Evolutionary conservation across 2,797 vertebrate species (phyloP).

Genomic region (Anolis apletophallus): DNA sequence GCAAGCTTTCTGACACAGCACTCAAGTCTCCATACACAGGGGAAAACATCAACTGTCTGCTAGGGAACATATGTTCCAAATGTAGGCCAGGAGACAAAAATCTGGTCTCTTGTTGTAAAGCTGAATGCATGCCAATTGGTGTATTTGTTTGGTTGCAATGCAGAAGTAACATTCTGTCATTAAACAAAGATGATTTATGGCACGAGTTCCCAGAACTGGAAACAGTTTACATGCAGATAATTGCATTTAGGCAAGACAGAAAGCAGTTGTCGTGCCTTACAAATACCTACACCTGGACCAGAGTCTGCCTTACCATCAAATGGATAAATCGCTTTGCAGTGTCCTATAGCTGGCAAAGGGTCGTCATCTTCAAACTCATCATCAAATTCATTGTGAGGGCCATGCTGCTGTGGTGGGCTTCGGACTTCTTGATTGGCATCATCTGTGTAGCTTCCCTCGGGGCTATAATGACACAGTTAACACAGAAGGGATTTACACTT

Average conservation of each 20-base stretch:
- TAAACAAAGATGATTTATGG: slow-evolving; percentile 25
- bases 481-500: neutral
- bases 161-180: slow-evolving; percentile 20
- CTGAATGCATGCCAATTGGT: slow-evolving; percentile 50
- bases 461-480: slow-evolving; percentile 76
- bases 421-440: slow-evolving; percentile 93
- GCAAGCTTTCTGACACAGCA: slow-evolving; percentile 50
- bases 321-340: slow-evolving; percentile 96
- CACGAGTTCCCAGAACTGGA: slow-evolving; percentile 40
- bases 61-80: slow-evolving; percentile 50
- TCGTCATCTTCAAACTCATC: slow-evolving; percentile 98
- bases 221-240: neutral
- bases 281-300: neutral
- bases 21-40: slow-evolving; percentile 46
- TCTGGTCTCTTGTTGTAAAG: slow-evolving; percentile 21
- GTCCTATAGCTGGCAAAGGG: slow-evolving; percentile 94
- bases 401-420: slow-evolving; percentile 82
- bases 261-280: neutral
- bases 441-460: slow-evolving; percentile 97
- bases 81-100: slow-evolving; percentile 43
- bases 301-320: slow-evolving; percentile 86
- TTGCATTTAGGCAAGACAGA: neutral
- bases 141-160: slow-evolving; percentile 48
- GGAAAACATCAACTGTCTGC: slow-evolving; percentile 47
- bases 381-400: slow-evolving; percentile 90